phyloP scores from a whole-genome alignment of 2,888 invertebrate genomes.

The Caenorhabditis sinica region DNA sequence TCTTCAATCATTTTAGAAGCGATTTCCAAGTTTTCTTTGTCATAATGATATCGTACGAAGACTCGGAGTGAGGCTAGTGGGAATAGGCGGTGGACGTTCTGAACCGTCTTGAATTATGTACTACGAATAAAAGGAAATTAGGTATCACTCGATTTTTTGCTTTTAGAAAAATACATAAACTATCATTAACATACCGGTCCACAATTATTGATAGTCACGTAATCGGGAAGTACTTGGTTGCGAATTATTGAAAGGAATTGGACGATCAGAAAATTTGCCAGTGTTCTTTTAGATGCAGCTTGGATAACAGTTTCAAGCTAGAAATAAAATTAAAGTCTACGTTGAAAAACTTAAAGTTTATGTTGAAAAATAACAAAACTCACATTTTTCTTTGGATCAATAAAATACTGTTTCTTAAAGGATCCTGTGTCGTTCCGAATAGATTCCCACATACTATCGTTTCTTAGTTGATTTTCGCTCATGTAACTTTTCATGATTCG shows the following conservation, averaged over 20 bases:
- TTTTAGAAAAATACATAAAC: too few relatives aligned
- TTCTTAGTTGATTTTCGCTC: background rate
- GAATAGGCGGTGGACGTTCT: background rate
- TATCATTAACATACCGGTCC: background rate
- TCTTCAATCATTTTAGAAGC: slow-evolving; percentile 3
- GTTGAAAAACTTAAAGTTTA: too few relatives aligned
- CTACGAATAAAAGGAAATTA: background rate
- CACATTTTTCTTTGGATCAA: background rate
- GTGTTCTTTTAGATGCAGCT: background rate
- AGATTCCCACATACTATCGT: background rate
- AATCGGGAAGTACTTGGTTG: too few relatives aligned
- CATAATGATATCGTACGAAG: slow-evolving; percentile 1
- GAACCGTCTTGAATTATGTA: background rate
- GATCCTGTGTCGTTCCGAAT: background rate
- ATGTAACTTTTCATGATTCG: background rate
- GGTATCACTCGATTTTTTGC: too few relatives aligned
- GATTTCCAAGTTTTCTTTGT: background rate
- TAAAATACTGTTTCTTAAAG: background rate
- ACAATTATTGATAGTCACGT: background rate
- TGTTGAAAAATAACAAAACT: background rate
- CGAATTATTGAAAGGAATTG: background rate
- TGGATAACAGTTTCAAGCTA: background rate
- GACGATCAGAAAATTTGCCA: background rate
- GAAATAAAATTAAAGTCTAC: background rate
- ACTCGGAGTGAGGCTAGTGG: slow-evolving; percentile 3